Conservation (phyloP, 1,140 invertebrate genomes). For the Stegodyphus dumicola region DNA sequence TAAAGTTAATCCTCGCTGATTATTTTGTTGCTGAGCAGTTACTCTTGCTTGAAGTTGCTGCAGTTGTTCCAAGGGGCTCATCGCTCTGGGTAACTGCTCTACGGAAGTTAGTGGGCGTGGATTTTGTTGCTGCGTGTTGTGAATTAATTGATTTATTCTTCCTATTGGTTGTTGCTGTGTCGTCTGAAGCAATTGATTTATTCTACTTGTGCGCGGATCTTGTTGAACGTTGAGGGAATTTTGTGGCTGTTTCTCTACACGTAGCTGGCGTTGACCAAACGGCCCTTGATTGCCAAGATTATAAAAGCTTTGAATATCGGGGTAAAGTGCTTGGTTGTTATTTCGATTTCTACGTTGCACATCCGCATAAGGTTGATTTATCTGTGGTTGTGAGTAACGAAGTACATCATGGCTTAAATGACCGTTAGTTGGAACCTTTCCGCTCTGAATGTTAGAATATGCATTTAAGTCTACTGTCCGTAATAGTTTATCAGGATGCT, state of each 20-base stretch:
- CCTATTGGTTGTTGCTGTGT: not conserved
- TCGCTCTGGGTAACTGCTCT: not conserved
- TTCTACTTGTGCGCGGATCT: not conserved
- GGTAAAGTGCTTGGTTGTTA: not conserved
- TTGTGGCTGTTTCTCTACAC: not conserved
- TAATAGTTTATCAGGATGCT: conserved; percentile 35
- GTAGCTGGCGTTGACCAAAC: not conserved
- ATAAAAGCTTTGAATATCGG: not conserved
- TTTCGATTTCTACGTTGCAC: not conserved
- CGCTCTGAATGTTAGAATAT: conserved; percentile 24
- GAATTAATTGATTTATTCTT: not conserved
- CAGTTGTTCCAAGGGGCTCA: not conserved
- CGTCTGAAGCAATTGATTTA: not conserved
- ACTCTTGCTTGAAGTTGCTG: not conserved
- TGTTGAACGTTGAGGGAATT: not conserved
- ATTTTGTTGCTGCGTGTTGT: not conserved
- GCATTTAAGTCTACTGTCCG: not conserved
- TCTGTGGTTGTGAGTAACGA: not conserved
- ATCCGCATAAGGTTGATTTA: not conserved
- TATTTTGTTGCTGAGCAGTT: not conserved
- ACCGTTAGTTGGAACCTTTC: not conserved
- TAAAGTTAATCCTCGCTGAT: not conserved
- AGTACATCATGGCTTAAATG: conserved; percentile 18
- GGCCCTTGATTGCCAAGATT: not conserved
- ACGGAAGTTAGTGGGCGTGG: not conserved